Conservation (phyloP, 1,140 invertebrate species). For the Drusus annulatus region DNA sequence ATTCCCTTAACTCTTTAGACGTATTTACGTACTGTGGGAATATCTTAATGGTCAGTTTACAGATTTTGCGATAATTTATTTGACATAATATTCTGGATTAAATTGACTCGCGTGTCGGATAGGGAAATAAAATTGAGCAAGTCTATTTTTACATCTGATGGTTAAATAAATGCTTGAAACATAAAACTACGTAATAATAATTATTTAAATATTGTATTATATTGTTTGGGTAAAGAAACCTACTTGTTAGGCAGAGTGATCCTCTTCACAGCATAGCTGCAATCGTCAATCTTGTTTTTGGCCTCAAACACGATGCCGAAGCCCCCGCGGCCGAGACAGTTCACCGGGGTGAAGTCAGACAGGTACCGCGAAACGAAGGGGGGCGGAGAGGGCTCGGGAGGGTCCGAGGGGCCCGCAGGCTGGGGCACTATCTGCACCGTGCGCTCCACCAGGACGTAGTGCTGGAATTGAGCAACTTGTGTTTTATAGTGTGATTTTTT, state of each 20-base stretch:
- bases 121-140: too few relatives aligned
- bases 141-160: too few relatives aligned
- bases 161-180: too few relatives aligned
- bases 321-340: constrained; percentile 92
- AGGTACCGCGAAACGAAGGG: constrained; percentile 82
- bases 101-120: too few relatives aligned
- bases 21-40: too few relatives aligned
- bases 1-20: too few relatives aligned
- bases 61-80: too few relatives aligned
- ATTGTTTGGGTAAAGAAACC: constrained; percentile 58
- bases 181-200: too few relatives aligned
- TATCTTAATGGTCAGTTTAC: too few relatives aligned
- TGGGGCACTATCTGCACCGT: constrained; percentile 62
- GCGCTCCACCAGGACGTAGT: constrained; percentile 66
- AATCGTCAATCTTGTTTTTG: constrained; percentile 95
- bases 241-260: constrained; percentile 90
- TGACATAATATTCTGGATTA: too few relatives aligned
- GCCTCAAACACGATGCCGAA: constrained; percentile 98
- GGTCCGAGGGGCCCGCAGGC: constrained; percentile 58
- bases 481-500: too few relatives aligned
- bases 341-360: constrained; percentile 88
- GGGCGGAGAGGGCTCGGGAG: constrained; percentile 8
- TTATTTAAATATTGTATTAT: too few relatives aligned
- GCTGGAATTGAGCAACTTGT: constrained; percentile 27
- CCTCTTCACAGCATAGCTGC: constrained; percentile 95